A percentile compares a stretch with the other conserved stretches of the same genome.
Conservation (phyloP, 2,888 invertebrate genomes). For the Notocelia uddmanniana region DNA sequence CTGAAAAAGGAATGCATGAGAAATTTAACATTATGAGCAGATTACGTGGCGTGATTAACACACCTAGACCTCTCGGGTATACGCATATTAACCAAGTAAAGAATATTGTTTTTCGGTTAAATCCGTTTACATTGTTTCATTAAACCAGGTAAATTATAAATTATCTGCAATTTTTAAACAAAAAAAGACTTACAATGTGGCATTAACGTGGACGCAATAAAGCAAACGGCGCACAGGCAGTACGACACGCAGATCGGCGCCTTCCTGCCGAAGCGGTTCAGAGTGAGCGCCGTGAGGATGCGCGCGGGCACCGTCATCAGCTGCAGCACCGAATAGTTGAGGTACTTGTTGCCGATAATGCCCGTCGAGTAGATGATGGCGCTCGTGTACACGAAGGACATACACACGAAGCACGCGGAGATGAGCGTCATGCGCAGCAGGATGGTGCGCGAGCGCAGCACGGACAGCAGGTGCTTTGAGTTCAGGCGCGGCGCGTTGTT, state of each 20-base stretch:
- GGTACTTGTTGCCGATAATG: conserved; percentile 90
- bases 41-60: no score
- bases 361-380: conserved; percentile 91
- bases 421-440: conserved; percentile 70
- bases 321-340: conserved; percentile 89
- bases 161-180: background rate
- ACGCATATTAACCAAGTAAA: no score
- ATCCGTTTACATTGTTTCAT: no score
- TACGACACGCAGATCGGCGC: conserved; percentile 76
- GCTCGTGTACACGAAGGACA: conserved; percentile 91
- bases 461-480: conserved; percentile 58
- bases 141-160: background rate
- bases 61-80: no score
- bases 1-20: no score
- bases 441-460: conserved; percentile 70
- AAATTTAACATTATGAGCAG: no score
- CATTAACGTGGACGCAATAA: conserved; percentile 84
- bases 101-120: no score
- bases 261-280: conserved; percentile 87
- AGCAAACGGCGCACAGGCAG: conserved; percentile 79
- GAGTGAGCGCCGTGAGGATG: conserved; percentile 79
- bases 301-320: conserved; percentile 88
- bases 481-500: conserved; percentile 50
- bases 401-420: conserved; percentile 89
- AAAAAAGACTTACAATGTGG: conserved; percentile 72